Percentiles rank a stretch among this genome's conserved stretches.
phyloP scores from a whole-genome alignment of 2,888 invertebrate genomes.

The Cactoblastis cactorum region DNA sequence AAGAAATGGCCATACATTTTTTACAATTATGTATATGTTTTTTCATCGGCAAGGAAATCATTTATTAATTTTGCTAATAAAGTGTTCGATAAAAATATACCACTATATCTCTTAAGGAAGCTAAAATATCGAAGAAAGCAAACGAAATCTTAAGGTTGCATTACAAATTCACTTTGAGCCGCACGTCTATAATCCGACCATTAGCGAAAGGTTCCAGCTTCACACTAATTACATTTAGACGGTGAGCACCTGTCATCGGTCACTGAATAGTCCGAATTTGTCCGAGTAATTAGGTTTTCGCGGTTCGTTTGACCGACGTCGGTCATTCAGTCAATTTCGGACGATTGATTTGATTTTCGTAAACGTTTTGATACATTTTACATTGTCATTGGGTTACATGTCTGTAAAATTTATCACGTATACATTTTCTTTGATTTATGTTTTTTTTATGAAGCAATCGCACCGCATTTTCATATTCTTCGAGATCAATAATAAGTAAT shows the following conservation, averaged over 20 bases:
- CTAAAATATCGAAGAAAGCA: conserved; percentile 41
- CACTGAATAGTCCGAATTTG: conserved; percentile 34
- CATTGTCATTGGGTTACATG: too few relatives aligned
- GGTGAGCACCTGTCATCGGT: conserved; percentile 61
- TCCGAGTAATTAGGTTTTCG: conserved; percentile 49
- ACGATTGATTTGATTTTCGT: conserved; percentile 52
- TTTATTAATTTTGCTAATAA: too few relatives aligned
- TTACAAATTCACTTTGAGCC: conserved; percentile 69
- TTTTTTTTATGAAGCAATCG: too few relatives aligned
- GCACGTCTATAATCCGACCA: conserved; percentile 50
- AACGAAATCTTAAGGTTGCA: conserved; percentile 51
- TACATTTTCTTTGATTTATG: too few relatives aligned
- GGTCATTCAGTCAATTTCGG: conserved; percentile 36
- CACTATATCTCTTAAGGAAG: not conserved
- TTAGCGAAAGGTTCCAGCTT: conserved; percentile 48
- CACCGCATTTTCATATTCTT: too few relatives aligned
- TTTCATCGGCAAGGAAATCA: too few relatives aligned
- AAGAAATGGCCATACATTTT: too few relatives aligned
- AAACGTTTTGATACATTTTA: too few relatives aligned
- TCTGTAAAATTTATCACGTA: too few relatives aligned
- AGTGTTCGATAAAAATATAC: not conserved
- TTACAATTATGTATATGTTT: too few relatives aligned
- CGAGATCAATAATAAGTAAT: too few relatives aligned
- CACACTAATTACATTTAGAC: conserved; percentile 62
- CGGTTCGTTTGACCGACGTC: conserved; percentile 53